phyloP scores from a whole-genome alignment of 2,797 vertebrate species.

The Euphonia xanthogaster region DNA sequence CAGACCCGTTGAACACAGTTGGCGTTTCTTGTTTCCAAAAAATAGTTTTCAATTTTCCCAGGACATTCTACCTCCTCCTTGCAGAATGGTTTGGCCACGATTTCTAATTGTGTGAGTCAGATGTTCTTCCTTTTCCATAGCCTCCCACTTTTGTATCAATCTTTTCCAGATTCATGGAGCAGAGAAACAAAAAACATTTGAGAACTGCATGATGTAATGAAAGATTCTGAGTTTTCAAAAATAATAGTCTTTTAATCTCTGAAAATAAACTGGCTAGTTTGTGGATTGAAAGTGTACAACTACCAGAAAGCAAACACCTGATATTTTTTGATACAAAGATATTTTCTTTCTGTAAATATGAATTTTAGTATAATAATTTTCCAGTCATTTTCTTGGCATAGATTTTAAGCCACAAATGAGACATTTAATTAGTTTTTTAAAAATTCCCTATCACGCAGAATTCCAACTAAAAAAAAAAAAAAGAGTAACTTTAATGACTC shows the following conservation, averaged over 20 bases:
- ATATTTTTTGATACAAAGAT: not conserved
- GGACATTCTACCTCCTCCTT: slow-evolving; percentile 28
- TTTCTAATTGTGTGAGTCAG: slow-evolving; percentile 51
- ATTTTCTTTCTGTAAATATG: not conserved
- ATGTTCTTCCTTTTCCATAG: slow-evolving; percentile 45
- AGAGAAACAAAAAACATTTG: not conserved
- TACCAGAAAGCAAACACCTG: not conserved
- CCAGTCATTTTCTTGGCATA: not conserved
- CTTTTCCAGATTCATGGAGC: slow-evolving; percentile 24
- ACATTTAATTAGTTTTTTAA: not conserved
- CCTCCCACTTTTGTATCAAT: slow-evolving; percentile 46
- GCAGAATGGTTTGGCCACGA: not conserved
- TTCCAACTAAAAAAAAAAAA: not conserved
- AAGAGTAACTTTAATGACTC: not conserved
- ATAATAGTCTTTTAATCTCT: not conserved
- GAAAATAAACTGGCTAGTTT: not conserved
- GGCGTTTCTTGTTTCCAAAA: not conserved
- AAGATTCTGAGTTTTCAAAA: not conserved
- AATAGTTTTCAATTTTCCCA: slow-evolving; percentile 23
- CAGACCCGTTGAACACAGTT: not conserved
- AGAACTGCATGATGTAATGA: not conserved
- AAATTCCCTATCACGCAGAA: not conserved
- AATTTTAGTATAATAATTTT: not conserved
- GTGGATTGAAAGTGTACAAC: not conserved
- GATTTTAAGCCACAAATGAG: not conserved